Evolutionary conservation across 2,888 invertebrate genomes (phyloP), one percentile per base, ranked within the genome.

Genomic region (Napeogenes sylphis): DNA sequence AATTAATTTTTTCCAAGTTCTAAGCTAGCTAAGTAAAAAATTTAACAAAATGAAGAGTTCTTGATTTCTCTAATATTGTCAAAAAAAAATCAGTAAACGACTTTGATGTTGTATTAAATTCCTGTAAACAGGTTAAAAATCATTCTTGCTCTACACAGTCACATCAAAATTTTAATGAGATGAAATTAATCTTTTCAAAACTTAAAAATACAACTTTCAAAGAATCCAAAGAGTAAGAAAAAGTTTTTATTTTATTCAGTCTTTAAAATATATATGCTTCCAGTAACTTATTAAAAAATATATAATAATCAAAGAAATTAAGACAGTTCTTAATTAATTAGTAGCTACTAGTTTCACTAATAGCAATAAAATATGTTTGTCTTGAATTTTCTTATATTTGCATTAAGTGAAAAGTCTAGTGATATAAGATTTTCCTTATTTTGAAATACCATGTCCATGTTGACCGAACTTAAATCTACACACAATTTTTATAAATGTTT

Each of bases 81-180:
- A 66, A 21, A 21, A 21, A 21, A 21, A 21, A 21, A 21, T 65
- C 64, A 66, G 70, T 64, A 68, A 68, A 58, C 66, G 64, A 63
- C 58, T 62, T 62, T 32, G 56, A 55, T 56, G 63, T 66, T 66
- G 70, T 73, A 76, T 75, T 71, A 75, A 76, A 77, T 75, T 74
- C 72, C 71, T 57, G 63, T 69, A 68, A 75, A 70, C 65, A 66
- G 59, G 66, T 63, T 68, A 71, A 73, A 71, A 72, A 74, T 21
- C 70, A 68, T 70, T 69, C 64, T 63, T 68, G 21, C 54, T 67
- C 66, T 68, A 67, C 68, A 42, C 42, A 68, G 68, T 70, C 70
- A 72, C 67, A 0, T 70, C 71, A 73, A 75, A 73, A 71, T 74
- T 73, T 77, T 73, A 77, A 77, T 77, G 75, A 75, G 74, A 72